Percentiles rank a stretch among this genome's conserved stretches.
phyloP scores from a whole-genome alignment of 2,113 vertebrate genomes.

The Sarotherodon lohbergeri region DNA sequence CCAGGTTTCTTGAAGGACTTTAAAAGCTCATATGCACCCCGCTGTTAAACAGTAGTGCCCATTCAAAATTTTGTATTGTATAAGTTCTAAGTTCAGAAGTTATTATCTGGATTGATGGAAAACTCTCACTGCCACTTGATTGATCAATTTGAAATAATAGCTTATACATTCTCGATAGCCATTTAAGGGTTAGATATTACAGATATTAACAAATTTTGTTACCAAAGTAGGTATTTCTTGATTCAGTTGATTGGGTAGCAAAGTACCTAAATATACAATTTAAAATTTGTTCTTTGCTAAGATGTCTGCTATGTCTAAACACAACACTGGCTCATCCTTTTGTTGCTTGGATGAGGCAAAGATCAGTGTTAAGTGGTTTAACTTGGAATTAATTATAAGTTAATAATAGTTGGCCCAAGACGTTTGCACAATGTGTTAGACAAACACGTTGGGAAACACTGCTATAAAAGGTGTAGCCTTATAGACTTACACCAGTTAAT shows the following conservation, averaged over 20 bases:
- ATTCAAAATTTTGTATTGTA: not conserved
- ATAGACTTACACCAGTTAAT: not conserved
- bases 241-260: fast-evolving
- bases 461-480: not conserved
- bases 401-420: not conserved
- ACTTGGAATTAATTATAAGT: not conserved
- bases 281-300: not conserved
- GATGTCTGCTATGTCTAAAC: not conserved
- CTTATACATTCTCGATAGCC: not conserved
- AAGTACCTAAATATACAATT: not conserved
- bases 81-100: not conserved
- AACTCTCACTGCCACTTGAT: not conserved
- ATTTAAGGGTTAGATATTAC: not conserved
- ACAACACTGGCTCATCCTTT: not conserved
- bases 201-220: not conserved
- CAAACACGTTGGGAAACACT: not conserved
- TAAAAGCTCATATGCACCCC: not conserved
- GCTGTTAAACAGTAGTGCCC: not conserved
- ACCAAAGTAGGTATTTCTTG: not conserved
- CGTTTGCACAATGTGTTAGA: not conserved
- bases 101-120: not conserved
- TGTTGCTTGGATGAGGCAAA: not conserved
- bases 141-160: not conserved
- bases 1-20: not conserved
- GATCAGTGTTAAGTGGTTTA: not conserved